These are phyloP conservation scores for Cynocephalus volans DNA, from an alignment of 2,113 vertebrate species.

Conservation along the genomic window DNA sequence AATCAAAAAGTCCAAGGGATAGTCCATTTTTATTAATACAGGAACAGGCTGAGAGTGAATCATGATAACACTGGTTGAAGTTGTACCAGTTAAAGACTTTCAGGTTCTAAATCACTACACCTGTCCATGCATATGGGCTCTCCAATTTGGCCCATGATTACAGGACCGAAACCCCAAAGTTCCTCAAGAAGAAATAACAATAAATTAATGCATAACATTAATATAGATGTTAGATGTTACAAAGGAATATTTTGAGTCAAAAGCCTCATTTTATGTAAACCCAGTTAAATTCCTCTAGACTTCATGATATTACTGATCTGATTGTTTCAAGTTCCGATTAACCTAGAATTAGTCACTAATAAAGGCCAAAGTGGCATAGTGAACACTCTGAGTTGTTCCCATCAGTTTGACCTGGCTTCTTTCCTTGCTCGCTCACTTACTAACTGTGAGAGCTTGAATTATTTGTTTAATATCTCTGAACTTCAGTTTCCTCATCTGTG, in stretches of 20 bases:
- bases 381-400: background rate
- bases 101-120: background rate
- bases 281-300: background rate
- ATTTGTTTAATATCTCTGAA: background rate
- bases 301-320: background rate
- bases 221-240: too few relatives aligned
- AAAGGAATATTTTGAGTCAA: background rate
- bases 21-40: background rate
- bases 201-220: background rate
- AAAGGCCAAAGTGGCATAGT: background rate
- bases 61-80: background rate
- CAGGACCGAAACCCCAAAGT: background rate
- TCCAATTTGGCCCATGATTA: background rate
- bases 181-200: background rate
- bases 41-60: background rate
- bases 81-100: background rate
- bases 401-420: background rate
- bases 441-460: background rate
- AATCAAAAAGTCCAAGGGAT: background rate
- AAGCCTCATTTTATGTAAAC: background rate
- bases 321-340: background rate
- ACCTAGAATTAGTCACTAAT: background rate
- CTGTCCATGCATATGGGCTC: fast-evolving
- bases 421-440: background rate
- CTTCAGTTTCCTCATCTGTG: background rate